A percentile compares a stretch with the other conserved stretches of the same genome.
These are phyloP conservation scores for Orthochromis indermauri DNA, from an alignment of 2,113 vertebrate genomes.

Conservation along the genomic window DNA sequence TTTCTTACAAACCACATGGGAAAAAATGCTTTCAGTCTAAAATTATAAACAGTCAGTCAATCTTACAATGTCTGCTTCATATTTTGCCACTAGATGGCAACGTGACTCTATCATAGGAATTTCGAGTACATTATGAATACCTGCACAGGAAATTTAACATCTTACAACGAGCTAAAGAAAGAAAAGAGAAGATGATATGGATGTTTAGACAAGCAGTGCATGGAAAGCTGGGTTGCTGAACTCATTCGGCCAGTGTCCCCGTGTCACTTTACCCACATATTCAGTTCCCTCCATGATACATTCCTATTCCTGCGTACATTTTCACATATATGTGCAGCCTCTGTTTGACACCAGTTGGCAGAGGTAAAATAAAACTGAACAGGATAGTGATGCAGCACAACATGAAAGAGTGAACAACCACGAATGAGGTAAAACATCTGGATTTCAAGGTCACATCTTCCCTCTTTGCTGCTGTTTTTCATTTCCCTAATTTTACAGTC, in stretches of 20 bases:
- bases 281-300: background rate
- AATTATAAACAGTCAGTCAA: background rate
- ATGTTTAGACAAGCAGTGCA: background rate
- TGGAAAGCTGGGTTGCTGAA: background rate
- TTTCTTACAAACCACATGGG: background rate
- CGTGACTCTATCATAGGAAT: background rate
- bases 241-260: background rate
- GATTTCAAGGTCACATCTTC: background rate
- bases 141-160: background rate
- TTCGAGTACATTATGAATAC: background rate
- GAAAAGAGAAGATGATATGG: background rate
- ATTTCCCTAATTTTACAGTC: background rate
- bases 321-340: background rate
- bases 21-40: background rate
- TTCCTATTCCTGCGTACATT: background rate
- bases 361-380: background rate
- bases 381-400: background rate
- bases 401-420: background rate
- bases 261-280: background rate
- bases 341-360: background rate
- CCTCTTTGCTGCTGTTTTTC: background rate
- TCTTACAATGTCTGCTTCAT: background rate
- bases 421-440: background rate
- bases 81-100: conserved; percentile 57
- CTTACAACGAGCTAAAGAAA: background rate